Evolutionary conservation across 2,113 vertebrate species (phyloP).

Genomic region (Romanogobio albipinnatus): DNA sequence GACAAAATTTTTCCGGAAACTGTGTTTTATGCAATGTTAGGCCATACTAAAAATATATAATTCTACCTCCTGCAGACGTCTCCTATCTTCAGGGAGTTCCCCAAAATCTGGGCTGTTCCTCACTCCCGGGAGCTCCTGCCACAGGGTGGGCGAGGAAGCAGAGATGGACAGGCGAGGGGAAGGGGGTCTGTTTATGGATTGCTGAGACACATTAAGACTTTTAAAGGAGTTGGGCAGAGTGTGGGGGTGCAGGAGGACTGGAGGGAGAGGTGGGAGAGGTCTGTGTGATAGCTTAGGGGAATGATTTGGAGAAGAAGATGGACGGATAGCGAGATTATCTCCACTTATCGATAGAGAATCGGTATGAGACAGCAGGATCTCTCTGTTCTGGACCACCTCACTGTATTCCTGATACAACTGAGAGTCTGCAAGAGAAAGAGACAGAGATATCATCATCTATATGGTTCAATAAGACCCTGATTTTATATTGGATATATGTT

Average conservation of each 20-base stretch:
- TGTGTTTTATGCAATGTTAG: background rate
- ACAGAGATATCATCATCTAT: background rate
- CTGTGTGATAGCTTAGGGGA: constrained; percentile 80
- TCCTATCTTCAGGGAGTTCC: constrained; percentile 82
- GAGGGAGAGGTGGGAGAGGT: constrained; percentile 77
- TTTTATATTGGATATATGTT: background rate
- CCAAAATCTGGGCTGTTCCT: constrained; percentile 79
- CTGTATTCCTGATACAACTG: constrained; percentile 96
- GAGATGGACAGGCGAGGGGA: constrained; percentile 82
- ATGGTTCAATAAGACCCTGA: background rate
- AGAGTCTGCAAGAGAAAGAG: constrained; percentile 71
- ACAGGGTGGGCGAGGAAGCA: constrained; percentile 80
- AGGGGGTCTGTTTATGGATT: constrained; percentile 65
- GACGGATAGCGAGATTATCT: constrained; percentile 55
- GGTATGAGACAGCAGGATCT: constrained; percentile 87
- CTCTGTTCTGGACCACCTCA: constrained; percentile 87
- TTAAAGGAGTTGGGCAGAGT: constrained; percentile 67
- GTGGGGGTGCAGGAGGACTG: constrained; percentile 53
- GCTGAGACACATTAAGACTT: constrained; percentile 73
- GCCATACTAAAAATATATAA: background rate
- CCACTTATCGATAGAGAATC: constrained; percentile 70
- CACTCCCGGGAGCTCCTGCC: constrained; percentile 90
- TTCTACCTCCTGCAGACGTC: constrained; percentile 91
- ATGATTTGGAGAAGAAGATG: constrained; percentile 72
- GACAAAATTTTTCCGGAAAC: background rate